Percentiles rank a stretch among this genome's conserved stretches.
phyloP scores from a whole-genome alignment of 2,113 vertebrate species.

The Columba janthina region DNA sequence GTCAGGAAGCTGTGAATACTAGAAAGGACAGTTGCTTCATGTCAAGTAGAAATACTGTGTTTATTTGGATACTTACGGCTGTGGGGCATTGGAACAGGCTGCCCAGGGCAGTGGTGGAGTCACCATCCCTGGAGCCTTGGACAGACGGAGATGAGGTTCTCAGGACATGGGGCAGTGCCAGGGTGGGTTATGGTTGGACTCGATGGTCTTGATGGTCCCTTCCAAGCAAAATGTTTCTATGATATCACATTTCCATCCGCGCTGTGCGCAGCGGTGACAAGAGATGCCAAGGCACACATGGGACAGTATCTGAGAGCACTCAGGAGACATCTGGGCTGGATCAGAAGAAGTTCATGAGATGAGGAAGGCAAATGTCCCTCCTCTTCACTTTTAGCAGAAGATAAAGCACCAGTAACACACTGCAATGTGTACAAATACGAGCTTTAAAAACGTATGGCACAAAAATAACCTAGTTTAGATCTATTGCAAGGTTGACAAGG shows the following conservation, averaged over 20 bases:
- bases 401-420: not conserved
- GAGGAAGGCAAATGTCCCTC: not conserved
- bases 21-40: not conserved
- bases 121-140: too few relatives aligned
- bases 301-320: rapidly evolving
- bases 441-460: not conserved
- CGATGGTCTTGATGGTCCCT: too few relatives aligned
- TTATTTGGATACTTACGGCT: not conserved
- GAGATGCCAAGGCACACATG: not conserved
- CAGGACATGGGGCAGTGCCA: too few relatives aligned
- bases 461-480: not conserved
- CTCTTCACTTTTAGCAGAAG: not conserved
- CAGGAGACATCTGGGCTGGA: not conserved
- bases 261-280: not conserved
- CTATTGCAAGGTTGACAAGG: not conserved
- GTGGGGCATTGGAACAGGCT: too few relatives aligned
- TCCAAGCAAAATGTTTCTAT: too few relatives aligned
- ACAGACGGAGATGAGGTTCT: too few relatives aligned
- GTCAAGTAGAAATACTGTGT: not conserved
- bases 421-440: not conserved
- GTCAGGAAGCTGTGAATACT: not conserved
- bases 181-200: too few relatives aligned
- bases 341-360: not conserved
- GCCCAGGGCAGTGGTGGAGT: too few relatives aligned
- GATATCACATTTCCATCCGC: not conserved